These are phyloP conservation scores for Coccyzus lansbergi DNA, from an alignment of 2,797 vertebrate genomes.

Conservation along the genomic window DNA sequence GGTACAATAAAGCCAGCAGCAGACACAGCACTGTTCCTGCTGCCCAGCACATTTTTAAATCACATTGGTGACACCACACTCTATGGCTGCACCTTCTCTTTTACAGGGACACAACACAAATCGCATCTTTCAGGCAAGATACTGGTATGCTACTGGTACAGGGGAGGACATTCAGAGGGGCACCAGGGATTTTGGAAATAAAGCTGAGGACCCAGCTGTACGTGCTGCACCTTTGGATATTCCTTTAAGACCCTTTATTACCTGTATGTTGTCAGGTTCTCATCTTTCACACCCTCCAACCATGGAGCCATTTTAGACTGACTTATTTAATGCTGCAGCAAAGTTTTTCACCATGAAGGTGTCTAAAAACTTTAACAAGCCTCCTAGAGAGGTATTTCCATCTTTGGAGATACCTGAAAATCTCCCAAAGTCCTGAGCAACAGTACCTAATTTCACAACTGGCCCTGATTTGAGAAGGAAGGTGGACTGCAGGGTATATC, in stretches of 20 bases:
- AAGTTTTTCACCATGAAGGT: not conserved
- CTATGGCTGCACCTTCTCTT: not conserved
- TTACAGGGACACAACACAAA: not conserved
- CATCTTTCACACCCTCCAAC: not conserved
- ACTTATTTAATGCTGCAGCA: not conserved
- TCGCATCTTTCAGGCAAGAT: not conserved
- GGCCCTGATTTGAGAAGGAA: not conserved
- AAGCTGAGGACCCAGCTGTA: not conserved
- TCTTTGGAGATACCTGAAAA: not conserved
- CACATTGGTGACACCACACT: not conserved
- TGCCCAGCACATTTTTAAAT: slow-evolving; percentile 46
- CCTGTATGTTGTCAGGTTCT: not conserved
- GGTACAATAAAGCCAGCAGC: slow-evolving; percentile 12
- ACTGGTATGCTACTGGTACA: not conserved
- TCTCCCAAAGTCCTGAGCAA: not conserved
- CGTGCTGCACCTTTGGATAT: not conserved
- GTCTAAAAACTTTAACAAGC: not conserved
- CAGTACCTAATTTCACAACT: not conserved
- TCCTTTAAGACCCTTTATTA: not conserved
- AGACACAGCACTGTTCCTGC: not conserved
- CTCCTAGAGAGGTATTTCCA: not conserved
- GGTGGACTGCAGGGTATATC: not conserved
- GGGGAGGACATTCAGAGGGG: not conserved
- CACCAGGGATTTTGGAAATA: not conserved
- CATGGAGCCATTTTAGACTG: not conserved